Base-by-base conservation (phyloP, 2,888 invertebrate genomes). In the Scaptomyza parva region DNA sequence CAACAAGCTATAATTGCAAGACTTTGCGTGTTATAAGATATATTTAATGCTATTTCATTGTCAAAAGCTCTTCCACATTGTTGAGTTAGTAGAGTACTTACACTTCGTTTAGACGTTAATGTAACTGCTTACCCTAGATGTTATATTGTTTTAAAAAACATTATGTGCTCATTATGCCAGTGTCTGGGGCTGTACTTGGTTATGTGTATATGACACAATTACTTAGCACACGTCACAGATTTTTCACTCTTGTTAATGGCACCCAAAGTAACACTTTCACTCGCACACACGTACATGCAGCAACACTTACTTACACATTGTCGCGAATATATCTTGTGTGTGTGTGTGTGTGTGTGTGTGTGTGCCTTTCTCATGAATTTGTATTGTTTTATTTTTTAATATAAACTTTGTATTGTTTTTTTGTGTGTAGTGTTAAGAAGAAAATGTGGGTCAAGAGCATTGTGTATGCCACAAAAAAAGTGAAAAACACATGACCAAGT, bases 381-480 rank as follows among this genome's bases (percentile, higher is more conserved):
- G 53, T 62, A 71, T 73, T 73, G 76, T 76, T 84, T 62, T 74
- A 76, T 78, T 86, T 84, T 74, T 71, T 76, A 87, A 86, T 79
- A 86, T 86, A 77, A 77, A 77, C 79, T 79, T 82, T 83, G 53
- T 72, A 81, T 78, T 86, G 71, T 75, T 26, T 26, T 26, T 26
- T 3, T 26, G 24, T 71, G 51, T 41, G 40, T 33, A 54, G 50
- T 52, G 70, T 55, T 35, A 41, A 6, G 6, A 20, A 20, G 20
- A 53, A 55, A 79, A 84, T 83, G 80, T 84, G 80, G 83, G 88
- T 84, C 83, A 84, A 84, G 88, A 84, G 67, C 87, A 63, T 67
- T 44, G 66, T 44, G 66, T 37, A 52, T 65, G 63, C 66, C 68
- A 70, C 57, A 61, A 52, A 37, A 37, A 18, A 79, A 62, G 53